A percentile compares a stretch with the other conserved stretches of the same genome.
Conservation (phyloP, 2,888 invertebrate species). For the Ecliptopera silaceata region DNA sequence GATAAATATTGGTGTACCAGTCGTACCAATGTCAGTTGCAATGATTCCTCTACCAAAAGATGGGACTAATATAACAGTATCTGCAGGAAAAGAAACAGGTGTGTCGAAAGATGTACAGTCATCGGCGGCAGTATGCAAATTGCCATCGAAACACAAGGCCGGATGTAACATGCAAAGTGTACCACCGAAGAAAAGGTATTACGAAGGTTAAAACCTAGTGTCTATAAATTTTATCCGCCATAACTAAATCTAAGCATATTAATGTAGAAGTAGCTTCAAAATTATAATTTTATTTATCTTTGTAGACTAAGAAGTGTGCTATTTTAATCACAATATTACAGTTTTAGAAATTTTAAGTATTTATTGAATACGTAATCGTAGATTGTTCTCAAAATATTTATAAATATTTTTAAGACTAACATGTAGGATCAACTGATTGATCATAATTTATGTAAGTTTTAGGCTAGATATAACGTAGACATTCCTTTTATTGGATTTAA, state of each 20-base stretch:
- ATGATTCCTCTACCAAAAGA: conserved; percentile 16
- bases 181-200: conserved; percentile 20
- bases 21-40: conserved; percentile 11
- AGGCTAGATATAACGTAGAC: neutral
- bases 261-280: neutral
- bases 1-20: neutral
- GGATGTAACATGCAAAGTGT: neutral
- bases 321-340: neutral
- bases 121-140: conserved; percentile 6
- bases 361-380: neutral
- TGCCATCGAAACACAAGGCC: conserved; percentile 12
- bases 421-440: neutral
- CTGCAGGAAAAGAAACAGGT: neutral
- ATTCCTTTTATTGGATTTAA: conserved; percentile 12
- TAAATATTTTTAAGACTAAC: neutral
- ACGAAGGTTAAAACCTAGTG: conserved; percentile 2
- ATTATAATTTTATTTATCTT: neutral
- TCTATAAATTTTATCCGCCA: neutral
- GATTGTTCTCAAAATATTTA: neutral
- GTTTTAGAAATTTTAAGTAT: neutral
- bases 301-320: neutral
- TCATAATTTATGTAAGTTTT: neutral
- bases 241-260: neutral
- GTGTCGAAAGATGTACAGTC: neutral
- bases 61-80: neutral